These are phyloP conservation scores for Mormyrus proboscirostris DNA, from an alignment of 2,797 vertebrate species.

Conservation along the genomic window DNA sequence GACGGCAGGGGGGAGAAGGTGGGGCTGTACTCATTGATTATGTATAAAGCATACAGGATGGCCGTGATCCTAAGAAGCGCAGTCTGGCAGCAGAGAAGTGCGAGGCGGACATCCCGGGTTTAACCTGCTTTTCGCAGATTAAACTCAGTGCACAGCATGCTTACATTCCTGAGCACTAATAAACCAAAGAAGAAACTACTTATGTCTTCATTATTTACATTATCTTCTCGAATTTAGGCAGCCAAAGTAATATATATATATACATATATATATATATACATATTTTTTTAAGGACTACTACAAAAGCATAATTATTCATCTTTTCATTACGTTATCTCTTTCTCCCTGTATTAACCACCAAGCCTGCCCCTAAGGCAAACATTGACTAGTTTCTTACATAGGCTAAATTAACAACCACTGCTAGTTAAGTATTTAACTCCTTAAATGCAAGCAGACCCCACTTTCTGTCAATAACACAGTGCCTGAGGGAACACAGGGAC, in stretches of 20 bases:
- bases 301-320: background rate
- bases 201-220: background rate
- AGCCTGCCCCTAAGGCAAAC: background rate
- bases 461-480: background rate
- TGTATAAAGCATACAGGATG: background rate
- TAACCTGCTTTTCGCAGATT: background rate
- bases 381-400: background rate
- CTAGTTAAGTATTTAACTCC: background rate
- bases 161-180: background rate
- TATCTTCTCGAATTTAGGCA: background rate
- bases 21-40: slow-evolving; percentile 7
- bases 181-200: background rate
- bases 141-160: background rate
- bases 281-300: background rate
- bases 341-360: background rate
- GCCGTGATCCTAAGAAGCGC: background rate
- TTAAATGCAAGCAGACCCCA: background rate
- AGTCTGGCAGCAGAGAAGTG: background rate
- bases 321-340: background rate
- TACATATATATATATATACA: background rate
- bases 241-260: background rate
- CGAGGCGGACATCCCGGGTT: background rate
- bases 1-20: background rate
- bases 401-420: background rate
- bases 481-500: background rate